Conservation (phyloP, 2,888 invertebrate species). For the Adelphocoris suturalis region DNA sequence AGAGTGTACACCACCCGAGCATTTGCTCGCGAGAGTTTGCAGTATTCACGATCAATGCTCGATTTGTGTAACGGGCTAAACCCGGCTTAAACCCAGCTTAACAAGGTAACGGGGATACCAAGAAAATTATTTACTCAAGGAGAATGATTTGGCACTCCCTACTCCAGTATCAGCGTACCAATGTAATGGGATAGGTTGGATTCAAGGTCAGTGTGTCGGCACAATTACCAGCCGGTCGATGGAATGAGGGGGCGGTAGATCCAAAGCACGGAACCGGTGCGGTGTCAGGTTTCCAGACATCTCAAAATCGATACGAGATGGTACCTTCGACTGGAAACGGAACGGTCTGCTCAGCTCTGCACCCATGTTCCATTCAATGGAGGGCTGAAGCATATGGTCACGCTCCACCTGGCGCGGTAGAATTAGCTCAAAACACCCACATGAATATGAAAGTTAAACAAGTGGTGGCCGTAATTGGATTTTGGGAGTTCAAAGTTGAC, state of each 20-base stretch:
- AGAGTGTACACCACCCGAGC: too few species aligned
- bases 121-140: too few species aligned
- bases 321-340: not conserved
- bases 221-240: not conserved
- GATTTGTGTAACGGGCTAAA: too few species aligned
- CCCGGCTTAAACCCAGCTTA: too few species aligned
- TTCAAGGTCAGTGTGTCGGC: conserved; percentile 14
- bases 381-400: not conserved
- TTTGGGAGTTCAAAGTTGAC: too few species aligned
- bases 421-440: too few species aligned
- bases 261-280: conserved; percentile 1
- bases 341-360: not conserved
- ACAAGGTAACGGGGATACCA: too few species aligned
- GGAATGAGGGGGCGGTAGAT: not conserved
- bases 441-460: too few species aligned
- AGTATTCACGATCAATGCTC: too few species aligned
- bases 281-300: not conserved
- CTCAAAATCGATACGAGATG: conserved; percentile 10
- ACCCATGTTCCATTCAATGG: not conserved
- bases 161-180: not conserved
- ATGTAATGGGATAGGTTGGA: not conserved
- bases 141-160: too few species aligned
- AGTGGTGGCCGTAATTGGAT: too few species aligned
- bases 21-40: too few species aligned
- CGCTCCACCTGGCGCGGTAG: not conserved